These are phyloP conservation scores for Zapornia atra DNA, from an alignment of 2,113 vertebrate genomes.

Conservation along the genomic window DNA sequence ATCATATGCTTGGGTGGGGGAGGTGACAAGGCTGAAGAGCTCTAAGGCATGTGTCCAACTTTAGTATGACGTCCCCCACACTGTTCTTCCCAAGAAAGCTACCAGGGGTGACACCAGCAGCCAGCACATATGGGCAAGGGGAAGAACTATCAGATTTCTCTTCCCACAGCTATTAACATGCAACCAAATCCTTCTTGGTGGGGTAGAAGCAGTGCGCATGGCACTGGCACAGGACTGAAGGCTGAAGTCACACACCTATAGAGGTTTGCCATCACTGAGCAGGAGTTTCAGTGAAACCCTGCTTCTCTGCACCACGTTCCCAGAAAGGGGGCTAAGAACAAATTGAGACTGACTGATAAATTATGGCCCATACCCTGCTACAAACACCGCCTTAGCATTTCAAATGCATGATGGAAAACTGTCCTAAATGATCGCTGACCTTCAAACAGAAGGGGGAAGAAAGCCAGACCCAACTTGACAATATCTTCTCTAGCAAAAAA, in stretches of 20 bases:
- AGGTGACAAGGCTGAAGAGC: neutral
- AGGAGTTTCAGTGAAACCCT: neutral
- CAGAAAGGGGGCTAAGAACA: neutral
- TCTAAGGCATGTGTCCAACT: neutral
- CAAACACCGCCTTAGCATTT: neutral
- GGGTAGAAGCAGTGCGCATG: accelerated
- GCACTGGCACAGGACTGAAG: neutral
- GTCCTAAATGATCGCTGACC: constrained; percentile 51
- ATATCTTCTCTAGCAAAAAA: neutral
- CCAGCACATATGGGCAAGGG: neutral
- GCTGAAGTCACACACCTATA: accelerated
- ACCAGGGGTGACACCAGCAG: neutral
- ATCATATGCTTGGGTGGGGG: neutral
- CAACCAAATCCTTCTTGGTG: neutral
- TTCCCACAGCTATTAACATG: neutral
- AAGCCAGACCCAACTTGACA: constrained; percentile 7
- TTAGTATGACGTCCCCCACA: neutral
- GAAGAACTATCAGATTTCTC: neutral
- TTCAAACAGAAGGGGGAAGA: constrained; percentile 27
- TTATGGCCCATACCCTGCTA: neutral
- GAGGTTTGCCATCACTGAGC: neutral
- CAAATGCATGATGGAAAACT: neutral
- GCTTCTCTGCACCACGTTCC: neutral
- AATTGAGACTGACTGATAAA: neutral
- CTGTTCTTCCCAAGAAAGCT: neutral